Percentiles rank a stretch among this genome's conserved stretches.
These are phyloP conservation scores for Clarias macrocephalus DNA, from an alignment of 2,113 vertebrate genomes.

Conservation along the genomic window DNA sequence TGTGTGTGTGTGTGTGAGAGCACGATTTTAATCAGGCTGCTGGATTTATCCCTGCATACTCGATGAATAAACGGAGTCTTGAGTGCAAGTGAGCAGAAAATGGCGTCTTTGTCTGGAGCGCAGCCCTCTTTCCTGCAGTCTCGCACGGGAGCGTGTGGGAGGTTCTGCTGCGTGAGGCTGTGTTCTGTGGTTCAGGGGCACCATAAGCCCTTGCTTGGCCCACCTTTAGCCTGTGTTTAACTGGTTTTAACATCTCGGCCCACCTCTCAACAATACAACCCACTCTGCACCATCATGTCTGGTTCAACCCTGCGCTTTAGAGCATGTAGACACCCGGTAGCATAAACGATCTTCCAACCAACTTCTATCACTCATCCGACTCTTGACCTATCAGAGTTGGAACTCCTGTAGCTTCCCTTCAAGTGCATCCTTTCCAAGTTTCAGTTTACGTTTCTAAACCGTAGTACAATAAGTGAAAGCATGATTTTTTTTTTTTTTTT, in stretches of 20 bases:
- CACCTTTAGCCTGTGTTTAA: slow-evolving; percentile 20
- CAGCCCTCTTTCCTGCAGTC: slow-evolving; percentile 31
- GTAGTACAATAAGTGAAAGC: background rate
- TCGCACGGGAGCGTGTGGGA: slow-evolving; percentile 25
- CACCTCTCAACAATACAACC: background rate
- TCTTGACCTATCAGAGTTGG: background rate
- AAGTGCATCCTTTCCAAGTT: background rate
- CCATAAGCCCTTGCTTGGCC: slow-evolving; percentile 8
- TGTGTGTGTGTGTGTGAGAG: slow-evolving; percentile 10
- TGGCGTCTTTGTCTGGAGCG: slow-evolving; percentile 41
- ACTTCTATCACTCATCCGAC: background rate
- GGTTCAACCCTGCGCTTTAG: background rate
- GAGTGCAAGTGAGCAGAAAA: slow-evolving; percentile 34
- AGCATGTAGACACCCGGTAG: background rate
- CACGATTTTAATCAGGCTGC: slow-evolving; percentile 3
- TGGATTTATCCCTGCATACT: slow-evolving; percentile 3
- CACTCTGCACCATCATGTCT: background rate
- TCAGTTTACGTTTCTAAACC: background rate
- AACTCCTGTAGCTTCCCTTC: background rate
- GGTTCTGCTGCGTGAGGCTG: slow-evolving; percentile 29
- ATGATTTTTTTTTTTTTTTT: background rate
- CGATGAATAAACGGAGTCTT: slow-evolving; percentile 5
- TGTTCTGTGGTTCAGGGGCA: slow-evolving; percentile 19
- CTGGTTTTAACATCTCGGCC: background rate
- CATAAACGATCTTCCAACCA: background rate